Conservation (phyloP, 2,888 invertebrate genomes). For the Zelleria hepariella region DNA sequence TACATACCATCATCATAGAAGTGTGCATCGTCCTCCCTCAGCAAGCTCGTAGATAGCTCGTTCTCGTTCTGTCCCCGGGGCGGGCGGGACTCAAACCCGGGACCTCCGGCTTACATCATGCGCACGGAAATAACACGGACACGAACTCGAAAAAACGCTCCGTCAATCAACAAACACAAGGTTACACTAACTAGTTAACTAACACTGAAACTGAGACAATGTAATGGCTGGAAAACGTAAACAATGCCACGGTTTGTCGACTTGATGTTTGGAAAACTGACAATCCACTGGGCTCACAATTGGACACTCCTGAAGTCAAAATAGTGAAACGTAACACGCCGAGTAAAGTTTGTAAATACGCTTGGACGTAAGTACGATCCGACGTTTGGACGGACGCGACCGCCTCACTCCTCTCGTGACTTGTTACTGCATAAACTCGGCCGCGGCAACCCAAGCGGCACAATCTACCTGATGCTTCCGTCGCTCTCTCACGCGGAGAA, state of each 20-base stretch:
- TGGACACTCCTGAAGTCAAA: constrained; percentile 22
- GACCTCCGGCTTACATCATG: constrained; percentile 58
- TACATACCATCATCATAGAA: constrained; percentile 66
- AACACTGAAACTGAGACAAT: constrained; percentile 33
- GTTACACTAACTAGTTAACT: constrained; percentile 46
- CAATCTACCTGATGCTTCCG: constrained; percentile 37
- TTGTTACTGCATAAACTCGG: constrained; percentile 37
- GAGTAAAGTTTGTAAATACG: constrained; percentile 64
- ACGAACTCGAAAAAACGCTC: constrained; percentile 42
- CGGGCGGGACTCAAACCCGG: constrained; percentile 52
- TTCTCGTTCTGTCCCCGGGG: too few species aligned
- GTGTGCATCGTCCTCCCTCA: constrained; percentile 45
- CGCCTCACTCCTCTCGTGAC: constrained; percentile 24
- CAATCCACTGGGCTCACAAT: not conserved
- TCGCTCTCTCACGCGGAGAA: constrained; percentile 28
- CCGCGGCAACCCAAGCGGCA: constrained; percentile 11
- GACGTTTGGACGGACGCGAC: constrained; percentile 14
- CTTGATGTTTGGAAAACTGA: not conserved
- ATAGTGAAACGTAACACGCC: constrained; percentile 48
- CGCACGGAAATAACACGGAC: constrained; percentile 53
- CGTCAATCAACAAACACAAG: constrained; percentile 63
- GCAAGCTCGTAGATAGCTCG: constrained; percentile 28
- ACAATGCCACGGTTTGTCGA: constrained; percentile 6
- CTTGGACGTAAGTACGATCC: constrained; percentile 18
- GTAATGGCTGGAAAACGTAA: constrained; percentile 15